Evolutionary conservation across 2,797 vertebrate species (phyloP), one percentile per base, ranked within the genome.

Genomic region (Sciurus carolinensis): DNA sequence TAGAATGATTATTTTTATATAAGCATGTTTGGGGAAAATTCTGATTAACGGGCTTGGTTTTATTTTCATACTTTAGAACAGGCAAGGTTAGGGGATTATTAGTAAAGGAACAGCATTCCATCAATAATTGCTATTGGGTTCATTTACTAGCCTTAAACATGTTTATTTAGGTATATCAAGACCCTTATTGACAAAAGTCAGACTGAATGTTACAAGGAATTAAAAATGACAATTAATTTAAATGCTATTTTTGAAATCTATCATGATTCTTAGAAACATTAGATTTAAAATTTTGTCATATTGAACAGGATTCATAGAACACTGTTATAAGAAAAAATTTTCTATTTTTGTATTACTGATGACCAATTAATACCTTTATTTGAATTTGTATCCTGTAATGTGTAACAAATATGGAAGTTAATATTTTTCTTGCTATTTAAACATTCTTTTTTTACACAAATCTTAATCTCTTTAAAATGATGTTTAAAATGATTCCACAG

Each of bases 151-250:
- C 14, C n/a, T 83, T 85, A 47, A 44, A 87, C 57, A 9, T 28
- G 4, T 42, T 88, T 90, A n/a, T 67, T 87, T 62, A 54, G 36
- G 0, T 2, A 42, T 83, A 5, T 86, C 15, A 73, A 20, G n/a
- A 30, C 6, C 69, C 26, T 92, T 67, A 66, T 72, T 67, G 8
- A n/a, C 9, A 90, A 20, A 3, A 85, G 11, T n/a, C 33, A 90
- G 8, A 33, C 15, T 47, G 52, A 91, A 69, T 0, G 3, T 71
- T 75, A 75, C 85, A 82, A 42, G 47, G 15, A 86, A 20, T 47
- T 86, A 57, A 90, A 94, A 93, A 57, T 4, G 76, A 28, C 10
- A 73, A 86, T 91, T 91, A 64, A 80, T 66, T 95, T 66, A 79
- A 75, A 79, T n/a, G 26, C 1, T 57, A 79, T 24, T 15, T n/a